A percentile compares a stretch with the other conserved stretches of the same genome.
Evolutionary conservation across 2,888 invertebrate genomes (phyloP).

Genomic region (Cyaniris semiargus): DNA sequence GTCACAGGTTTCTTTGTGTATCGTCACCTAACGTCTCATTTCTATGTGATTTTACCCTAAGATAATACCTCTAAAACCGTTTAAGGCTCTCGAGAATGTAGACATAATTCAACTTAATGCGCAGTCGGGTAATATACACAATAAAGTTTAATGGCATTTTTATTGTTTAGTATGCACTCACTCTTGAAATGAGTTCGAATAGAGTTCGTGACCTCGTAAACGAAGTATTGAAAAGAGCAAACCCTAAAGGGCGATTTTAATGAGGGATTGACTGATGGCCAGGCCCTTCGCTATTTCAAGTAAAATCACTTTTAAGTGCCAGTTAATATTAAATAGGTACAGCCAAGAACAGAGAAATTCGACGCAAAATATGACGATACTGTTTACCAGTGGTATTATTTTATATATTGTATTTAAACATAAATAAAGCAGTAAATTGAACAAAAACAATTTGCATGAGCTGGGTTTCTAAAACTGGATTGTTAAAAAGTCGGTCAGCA

Average conservation of each 20-base stretch:
- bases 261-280: conserved; percentile 4
- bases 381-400: too few relatives aligned
- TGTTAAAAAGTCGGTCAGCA: too few relatives aligned
- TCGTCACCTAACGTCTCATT: too few relatives aligned
- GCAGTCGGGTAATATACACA: background rate
- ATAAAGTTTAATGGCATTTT: background rate
- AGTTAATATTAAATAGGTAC: background rate
- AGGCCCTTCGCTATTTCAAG: background rate
- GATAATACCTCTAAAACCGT: too few relatives aligned
- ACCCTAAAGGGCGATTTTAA: background rate
- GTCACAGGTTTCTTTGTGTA: too few relatives aligned
- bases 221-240: conserved; percentile 14
- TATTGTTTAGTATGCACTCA: background rate
- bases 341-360: background rate
- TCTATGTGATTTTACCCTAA: too few relatives aligned
- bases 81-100: too few relatives aligned
- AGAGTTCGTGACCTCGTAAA: conserved; percentile 8
- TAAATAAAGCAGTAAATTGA: too few relatives aligned
- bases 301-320: conserved; percentile 1
- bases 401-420: too few relatives aligned
- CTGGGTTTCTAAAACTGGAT: too few relatives aligned
- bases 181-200: background rate
- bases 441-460: too few relatives aligned
- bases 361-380: background rate
- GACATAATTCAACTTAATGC: too few relatives aligned